Base-by-base conservation (phyloP, 2,888 invertebrate species). In the Euclidia mi region DNA sequence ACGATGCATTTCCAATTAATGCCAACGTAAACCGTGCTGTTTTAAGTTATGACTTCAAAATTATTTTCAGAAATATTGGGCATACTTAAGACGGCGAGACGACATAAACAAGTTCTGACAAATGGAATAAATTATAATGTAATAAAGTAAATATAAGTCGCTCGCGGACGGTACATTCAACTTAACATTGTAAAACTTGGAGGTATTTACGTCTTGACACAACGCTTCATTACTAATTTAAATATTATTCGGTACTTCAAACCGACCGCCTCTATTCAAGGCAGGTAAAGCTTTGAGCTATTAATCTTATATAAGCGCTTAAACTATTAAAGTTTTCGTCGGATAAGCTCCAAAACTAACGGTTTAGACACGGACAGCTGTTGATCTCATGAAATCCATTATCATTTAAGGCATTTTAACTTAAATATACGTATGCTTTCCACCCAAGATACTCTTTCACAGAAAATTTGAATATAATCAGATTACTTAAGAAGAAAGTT, bases 261-360 rank as follows among this genome's bases (percentile, higher is more conserved):
- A 73, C 67, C 70, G 65, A 64, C 74, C 68, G 73, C 69, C 65
- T 77, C 75, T 75, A 83, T 84, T 78, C 70, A 70, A 74, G 76
- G 65, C 70, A 73, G 74, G 72, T 69, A 62, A 56, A 59, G 71
- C 67, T 76, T 73, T 74, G 67, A 76, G 72, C 83, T 78, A 84
- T 87, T 87, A 89, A 88, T 88, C 87, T 86, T 81, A 79, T 79
- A 83, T 85, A 84, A 88, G 82, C 81, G 77, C 78, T 81, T 78
- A 79, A 79, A 85, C 86, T 87, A 85, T 87, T 84, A 82, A 88
- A 88, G 86, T 87, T 88, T 87, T 82, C 79, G 75, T 56, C 67
- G 71, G 83, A 80, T 88, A 87, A 89, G 81, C 85, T 79, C 74
- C 76, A 67, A 79, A 82, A 88, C 86, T 88, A 83, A 78, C 72